Evolutionary conservation across 2,797 vertebrate species (phyloP).

Genomic region (Diplodus puntazzo): DNA sequence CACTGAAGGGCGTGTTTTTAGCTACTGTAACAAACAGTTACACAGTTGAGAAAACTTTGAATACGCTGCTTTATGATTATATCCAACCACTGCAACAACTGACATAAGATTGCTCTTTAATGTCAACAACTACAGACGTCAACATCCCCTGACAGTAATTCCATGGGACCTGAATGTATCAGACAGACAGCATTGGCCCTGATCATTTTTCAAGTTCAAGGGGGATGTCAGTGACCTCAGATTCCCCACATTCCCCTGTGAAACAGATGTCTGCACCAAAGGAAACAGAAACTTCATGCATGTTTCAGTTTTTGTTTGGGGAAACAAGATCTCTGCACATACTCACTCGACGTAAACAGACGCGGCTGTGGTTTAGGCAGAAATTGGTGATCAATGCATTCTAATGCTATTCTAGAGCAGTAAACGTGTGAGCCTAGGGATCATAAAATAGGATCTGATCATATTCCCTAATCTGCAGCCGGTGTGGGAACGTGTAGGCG

Average conservation of each 20-base stretch:
- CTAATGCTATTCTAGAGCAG: not conserved
- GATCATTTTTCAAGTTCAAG: conserved; percentile 78
- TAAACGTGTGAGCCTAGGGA: not conserved
- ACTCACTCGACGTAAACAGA: conserved; percentile 51
- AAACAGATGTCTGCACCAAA: conserved; percentile 65
- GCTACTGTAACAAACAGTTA: conserved; percentile 18
- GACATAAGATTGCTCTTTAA: conserved; percentile 16
- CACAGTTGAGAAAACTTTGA: conserved; percentile 5
- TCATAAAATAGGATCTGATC: conserved; percentile 54
- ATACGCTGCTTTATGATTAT: not conserved
- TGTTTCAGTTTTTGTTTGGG: conserved; percentile 64
- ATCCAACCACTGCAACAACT: conserved; percentile 1
- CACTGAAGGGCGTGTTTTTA: not conserved
- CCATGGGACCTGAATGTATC: conserved; percentile 14
- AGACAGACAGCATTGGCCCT: conserved; percentile 32
- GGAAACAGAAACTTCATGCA: conserved; percentile 60
- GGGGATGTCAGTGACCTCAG: conserved; percentile 67
- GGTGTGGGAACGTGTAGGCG: conserved; percentile 23
- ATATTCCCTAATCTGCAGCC: conserved; percentile 40
- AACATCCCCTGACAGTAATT: conserved; percentile 47
- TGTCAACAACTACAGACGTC: conserved; percentile 21
- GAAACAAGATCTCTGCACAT: conserved; percentile 50
- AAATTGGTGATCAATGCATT: not conserved
- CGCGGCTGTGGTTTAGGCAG: conserved; percentile 13
- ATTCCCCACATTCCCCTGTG: conserved; percentile 72